A percentile compares a stretch with the other conserved stretches of the same genome.
These are phyloP conservation scores for Fragum fragum DNA, from an alignment of 2,888 invertebrate species.

Conservation along the genomic window DNA sequence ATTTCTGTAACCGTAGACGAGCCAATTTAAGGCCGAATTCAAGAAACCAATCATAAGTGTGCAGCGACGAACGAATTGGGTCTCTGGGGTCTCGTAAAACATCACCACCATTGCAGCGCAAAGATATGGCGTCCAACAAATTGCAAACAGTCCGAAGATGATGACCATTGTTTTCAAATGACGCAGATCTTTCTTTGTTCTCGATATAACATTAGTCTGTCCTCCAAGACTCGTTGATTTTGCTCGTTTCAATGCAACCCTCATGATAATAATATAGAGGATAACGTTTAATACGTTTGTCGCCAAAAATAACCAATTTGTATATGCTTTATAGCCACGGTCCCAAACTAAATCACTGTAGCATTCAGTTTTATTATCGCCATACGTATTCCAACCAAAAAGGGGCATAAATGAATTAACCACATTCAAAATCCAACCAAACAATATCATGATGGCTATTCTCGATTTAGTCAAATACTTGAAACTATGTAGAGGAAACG, in stretches of 20 bases:
- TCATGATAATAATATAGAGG: constrained; percentile 26
- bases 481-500: constrained; percentile 12
- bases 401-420: constrained; percentile 25
- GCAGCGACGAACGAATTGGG: constrained; percentile 27
- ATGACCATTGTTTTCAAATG: constrained; percentile 42
- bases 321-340: constrained; percentile 13
- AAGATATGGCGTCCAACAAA: constrained; percentile 47
- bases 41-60: constrained; percentile 38
- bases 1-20: constrained; percentile 49
- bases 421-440: constrained; percentile 31
- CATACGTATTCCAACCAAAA: constrained; percentile 30
- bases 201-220: background rate
- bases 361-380: constrained; percentile 6
- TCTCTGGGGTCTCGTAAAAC: constrained; percentile 26
- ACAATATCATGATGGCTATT: constrained; percentile 16
- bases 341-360: constrained; percentile 20
- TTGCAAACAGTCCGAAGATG: constrained; percentile 37
- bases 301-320: constrained; percentile 18
- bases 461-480: constrained; percentile 23
- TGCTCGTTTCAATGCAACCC: constrained; percentile 36
- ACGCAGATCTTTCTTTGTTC: constrained; percentile 27
- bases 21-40: constrained; percentile 48
- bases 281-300: constrained; percentile 24
- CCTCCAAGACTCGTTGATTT: background rate
- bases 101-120: constrained; percentile 11